These are phyloP conservation scores for Bolborhynchus lineola DNA, from an alignment of 2,113 vertebrate species.

Conservation along the genomic window DNA sequence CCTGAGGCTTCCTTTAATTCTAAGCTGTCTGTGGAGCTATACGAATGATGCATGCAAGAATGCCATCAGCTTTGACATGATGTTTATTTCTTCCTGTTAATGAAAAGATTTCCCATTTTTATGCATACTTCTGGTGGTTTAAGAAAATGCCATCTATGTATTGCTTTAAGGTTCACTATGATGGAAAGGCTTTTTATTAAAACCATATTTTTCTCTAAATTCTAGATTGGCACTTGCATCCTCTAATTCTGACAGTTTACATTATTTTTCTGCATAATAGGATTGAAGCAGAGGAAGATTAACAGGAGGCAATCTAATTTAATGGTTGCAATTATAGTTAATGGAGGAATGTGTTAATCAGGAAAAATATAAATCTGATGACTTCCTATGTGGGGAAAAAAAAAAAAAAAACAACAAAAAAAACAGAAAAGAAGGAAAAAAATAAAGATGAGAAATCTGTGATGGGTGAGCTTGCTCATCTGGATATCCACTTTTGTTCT, in stretches of 20 bases:
- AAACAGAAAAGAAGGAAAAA: not conserved
- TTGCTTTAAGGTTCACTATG: conserved; percentile 50
- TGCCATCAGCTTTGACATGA: conserved; percentile 57
- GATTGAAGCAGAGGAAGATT: conserved; percentile 58
- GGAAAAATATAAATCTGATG: conserved; percentile 54
- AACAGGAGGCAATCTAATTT: conserved; percentile 71
- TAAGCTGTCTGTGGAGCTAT: conserved; percentile 43
- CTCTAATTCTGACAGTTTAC: conserved; percentile 65
- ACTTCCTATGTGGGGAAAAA: conserved; percentile 12
- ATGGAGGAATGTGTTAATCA: conserved; percentile 72
- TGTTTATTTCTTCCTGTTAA: conserved; percentile 68
- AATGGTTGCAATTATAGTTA: conserved; percentile 72
- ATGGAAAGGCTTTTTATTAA: conserved; percentile 66
- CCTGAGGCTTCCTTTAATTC: conserved; percentile 62
- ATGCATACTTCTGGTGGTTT: conserved; percentile 18
- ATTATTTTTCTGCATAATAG: conserved; percentile 55
- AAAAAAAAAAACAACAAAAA: not conserved
- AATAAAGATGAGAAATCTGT: conserved; percentile 18
- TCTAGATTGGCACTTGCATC: conserved; percentile 40
- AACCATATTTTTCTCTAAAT: conserved; percentile 54
- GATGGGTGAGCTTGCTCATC: not conserved
- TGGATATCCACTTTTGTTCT: not conserved
- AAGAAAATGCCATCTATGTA: conserved; percentile 33
- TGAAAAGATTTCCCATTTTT: conserved; percentile 61
- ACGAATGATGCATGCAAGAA: conserved; percentile 53